Base-by-base conservation (phyloP, 2,113 vertebrate genomes). In the Brachyhypopomus occidentalis region DNA sequence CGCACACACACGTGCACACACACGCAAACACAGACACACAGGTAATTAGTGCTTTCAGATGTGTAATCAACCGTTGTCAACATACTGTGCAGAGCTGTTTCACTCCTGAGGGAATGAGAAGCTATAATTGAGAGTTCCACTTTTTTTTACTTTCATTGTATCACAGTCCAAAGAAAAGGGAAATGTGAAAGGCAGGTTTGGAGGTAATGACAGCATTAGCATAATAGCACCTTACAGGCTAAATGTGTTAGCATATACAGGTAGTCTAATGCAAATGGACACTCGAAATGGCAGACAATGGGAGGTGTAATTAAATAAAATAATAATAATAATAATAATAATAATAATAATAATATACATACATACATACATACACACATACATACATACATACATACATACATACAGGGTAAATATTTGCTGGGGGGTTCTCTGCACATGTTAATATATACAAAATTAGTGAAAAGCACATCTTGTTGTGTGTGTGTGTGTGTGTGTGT, bases 21-120 rank as follows among this genome's bases (percentile, higher is more conserved):
- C 52, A 14, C 16, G 23, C 7, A 74, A 9, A 27, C 9, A 38
- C 17, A n/a, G 16, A 27, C 59, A 58, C 74, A 74, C 58, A 62
- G 71, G 79, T 78, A 81, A 81, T 83, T 78, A 81, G 71, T 69
- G 56, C 78, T 75, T 86, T 83, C 63, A 78, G 75, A 62, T 45
- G 36, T 77, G 71, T 86, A 81, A 83, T 86, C 84, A 85, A 59
- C 73, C 64, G 56, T 73, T 77, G 75, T 77, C 72, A 77, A 83
- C 67, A 79, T 34, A 73, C 77, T 55, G 78, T 75, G 56, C 22
- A 56, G 63, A 80, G 72, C 58, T 7, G 12, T 74, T 45, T 58
- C 60, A 60, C 62, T 86, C 38, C 56, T 52, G 58, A 64, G 60
- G 71, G 78, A 76, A 60, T 45, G 14, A 38, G 7, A 36, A 77